Base-by-base conservation (phyloP, 2,113 vertebrate species). In the Lota lota region DNA sequence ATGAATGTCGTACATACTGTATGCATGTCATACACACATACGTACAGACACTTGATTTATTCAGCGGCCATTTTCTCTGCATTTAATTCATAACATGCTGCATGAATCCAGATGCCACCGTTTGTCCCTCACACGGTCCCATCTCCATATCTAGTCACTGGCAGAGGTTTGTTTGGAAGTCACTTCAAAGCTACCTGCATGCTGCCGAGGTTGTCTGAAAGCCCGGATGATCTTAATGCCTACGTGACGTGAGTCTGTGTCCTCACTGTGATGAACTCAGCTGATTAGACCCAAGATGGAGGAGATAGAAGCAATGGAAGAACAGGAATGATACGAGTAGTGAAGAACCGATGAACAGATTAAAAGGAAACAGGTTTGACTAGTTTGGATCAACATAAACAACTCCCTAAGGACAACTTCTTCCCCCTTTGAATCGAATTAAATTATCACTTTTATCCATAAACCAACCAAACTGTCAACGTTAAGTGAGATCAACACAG, bases 231-330 rank as follows among this genome's bases (percentile, higher is more conserved):
- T 51, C 63, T 36, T 61, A 20, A 59, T 80, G 83, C 80, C 73
- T 88, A 88, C 86, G 86, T 88, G 86, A 79, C 80, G 86, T 79
- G 82, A 70, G 78, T 79, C 28, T n/a, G 15, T 47, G 40, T 67
- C 68, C 76, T 54, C 78, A 79, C 75, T 8, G 5, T 51, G 68
- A 64, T 53, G 47, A 53, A 65, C 64, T 21, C 15, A 16, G 20
- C 63, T 65, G 64, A 65, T 65, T 51, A 65, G 51, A 65, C 14
- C 50, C 10, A 4, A 40, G 18, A 51, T 7, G 62, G 64, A 64
- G 19, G 60, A 72, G 14, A 70, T 79, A 50, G 40, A 65, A 68
- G 33, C 58, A 77, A 80, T 69, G 68, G 68, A 59, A 57, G 40
- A 62, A 36, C 16, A 22, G 22, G 22, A 15, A 22, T 28, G 77